Conservation (phyloP, 2,113 vertebrate species). For the Aphyosemion australe region DNA sequence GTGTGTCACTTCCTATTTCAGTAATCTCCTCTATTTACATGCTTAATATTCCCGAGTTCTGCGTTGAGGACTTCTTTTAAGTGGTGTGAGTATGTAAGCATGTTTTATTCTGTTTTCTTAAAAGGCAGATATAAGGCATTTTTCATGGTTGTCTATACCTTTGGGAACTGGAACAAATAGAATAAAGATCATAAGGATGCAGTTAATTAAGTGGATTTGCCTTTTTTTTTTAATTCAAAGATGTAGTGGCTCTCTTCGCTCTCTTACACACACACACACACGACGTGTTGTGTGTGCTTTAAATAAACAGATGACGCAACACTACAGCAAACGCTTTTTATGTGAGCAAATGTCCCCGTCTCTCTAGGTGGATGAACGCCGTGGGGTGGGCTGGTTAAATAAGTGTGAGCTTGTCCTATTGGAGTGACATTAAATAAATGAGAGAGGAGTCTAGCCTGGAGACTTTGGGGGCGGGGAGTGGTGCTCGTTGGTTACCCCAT, state of each 20-base stretch:
- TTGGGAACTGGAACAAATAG: conserved; percentile 70
- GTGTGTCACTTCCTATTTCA: conserved; percentile 55
- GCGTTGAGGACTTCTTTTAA: conserved; percentile 46
- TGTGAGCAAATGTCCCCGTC: conserved; percentile 78
- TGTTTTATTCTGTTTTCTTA: conserved; percentile 70
- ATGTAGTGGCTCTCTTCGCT: conserved; percentile 46
- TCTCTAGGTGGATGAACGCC: conserved; percentile 69
- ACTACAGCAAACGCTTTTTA: conserved; percentile 69
- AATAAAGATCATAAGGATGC: conserved; percentile 75
- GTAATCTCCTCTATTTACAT: conserved; percentile 45
- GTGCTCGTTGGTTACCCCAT: conserved; percentile 67
- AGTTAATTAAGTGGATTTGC: conserved; percentile 67
- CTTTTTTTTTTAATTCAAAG: conserved; percentile 50
- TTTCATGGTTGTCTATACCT: conserved; percentile 59
- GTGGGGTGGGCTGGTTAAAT: conserved; percentile 74
- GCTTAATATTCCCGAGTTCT: conserved; percentile 52
- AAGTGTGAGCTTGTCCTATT: conserved; percentile 81
- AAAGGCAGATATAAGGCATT: conserved; percentile 63
- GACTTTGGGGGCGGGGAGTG: conserved; percentile 48
- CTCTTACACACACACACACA: conserved; percentile 30
- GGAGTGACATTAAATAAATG: conserved; percentile 85
- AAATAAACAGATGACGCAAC: conserved; percentile 77
- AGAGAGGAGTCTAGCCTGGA: conserved; percentile 74
- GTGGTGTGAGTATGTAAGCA: conserved; percentile 56
- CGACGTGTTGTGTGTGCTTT: conserved; percentile 46